These are phyloP conservation scores for Aptenodytes forsteri DNA, from an alignment of 2,113 vertebrate species.

Conservation along the genomic window DNA sequence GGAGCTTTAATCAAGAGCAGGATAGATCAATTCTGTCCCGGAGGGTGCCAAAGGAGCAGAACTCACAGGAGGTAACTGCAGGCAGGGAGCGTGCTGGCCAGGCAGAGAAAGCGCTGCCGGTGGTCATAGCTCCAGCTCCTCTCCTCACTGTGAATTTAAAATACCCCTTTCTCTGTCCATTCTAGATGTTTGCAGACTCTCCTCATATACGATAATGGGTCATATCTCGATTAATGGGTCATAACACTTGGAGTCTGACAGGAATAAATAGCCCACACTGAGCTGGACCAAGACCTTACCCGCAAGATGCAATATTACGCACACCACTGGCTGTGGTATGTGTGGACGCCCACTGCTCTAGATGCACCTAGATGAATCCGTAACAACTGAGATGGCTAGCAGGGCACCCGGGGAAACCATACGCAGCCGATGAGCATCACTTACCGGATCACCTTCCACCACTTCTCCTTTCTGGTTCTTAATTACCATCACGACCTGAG, in stretches of 20 bases:
- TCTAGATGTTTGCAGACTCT: neutral
- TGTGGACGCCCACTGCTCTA: neutral
- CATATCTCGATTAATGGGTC: too few species aligned
- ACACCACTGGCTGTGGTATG: fast-evolving
- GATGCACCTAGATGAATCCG: neutral
- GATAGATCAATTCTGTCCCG: neutral
- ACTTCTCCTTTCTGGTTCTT: constrained; percentile 87
- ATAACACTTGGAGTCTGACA: neutral
- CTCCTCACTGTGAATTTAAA: neutral
- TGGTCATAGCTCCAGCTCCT: neutral
- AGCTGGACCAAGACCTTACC: neutral
- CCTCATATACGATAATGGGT: too few species aligned
- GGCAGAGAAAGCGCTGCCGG: neutral
- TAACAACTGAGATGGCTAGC: fast-evolving
- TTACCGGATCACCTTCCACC: constrained; percentile 93
- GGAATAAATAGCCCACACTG: neutral
- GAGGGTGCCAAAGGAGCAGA: neutral
- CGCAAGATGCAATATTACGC: neutral
- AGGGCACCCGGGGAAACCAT: fast-evolving
- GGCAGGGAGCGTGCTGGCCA: neutral
- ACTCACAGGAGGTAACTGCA: fast-evolving
- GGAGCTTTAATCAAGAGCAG: neutral
- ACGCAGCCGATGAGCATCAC: neutral
- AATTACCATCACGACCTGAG: constrained; percentile 92
- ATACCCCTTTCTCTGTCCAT: too few species aligned